A percentile compares a stretch with the other conserved stretches of the same genome.
Evolutionary conservation across 2,797 vertebrate species (phyloP).

Genomic region (Pantherophis alleghaniensis): DNA sequence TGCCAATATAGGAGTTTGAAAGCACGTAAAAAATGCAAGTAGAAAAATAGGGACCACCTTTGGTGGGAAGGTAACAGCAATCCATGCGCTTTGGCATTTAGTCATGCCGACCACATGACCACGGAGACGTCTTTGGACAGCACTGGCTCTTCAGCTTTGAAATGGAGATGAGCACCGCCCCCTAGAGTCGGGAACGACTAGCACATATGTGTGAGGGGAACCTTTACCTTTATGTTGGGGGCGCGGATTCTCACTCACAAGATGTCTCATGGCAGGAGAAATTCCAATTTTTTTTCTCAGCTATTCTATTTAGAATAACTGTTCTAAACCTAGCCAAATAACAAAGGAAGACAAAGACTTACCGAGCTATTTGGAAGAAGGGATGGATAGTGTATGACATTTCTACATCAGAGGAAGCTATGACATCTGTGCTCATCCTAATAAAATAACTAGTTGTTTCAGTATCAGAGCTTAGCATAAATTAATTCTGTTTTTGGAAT

Average conservation of each 20-base stretch:
- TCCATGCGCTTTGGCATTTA: too few species aligned
- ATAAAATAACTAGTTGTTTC: background rate
- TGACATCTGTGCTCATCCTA: background rate
- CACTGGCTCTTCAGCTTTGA: too few species aligned
- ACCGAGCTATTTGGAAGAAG: background rate
- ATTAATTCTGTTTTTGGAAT: slow-evolving; percentile 29
- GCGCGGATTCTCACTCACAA: background rate
- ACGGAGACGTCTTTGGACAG: too few species aligned
- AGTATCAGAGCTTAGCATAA: background rate
- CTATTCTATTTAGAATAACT: background rate
- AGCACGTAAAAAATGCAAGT: too few species aligned
- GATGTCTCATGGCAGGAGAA: background rate
- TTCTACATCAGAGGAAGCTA: background rate
- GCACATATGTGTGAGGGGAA: too few species aligned
- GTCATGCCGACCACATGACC: too few species aligned
- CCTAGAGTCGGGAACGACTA: too few species aligned
- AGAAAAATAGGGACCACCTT: too few species aligned
- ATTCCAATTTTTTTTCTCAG: background rate
- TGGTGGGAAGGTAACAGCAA: too few species aligned
- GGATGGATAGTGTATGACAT: background rate
- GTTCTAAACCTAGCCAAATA: background rate
- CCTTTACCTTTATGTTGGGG: too few species aligned
- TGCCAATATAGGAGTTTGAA: too few species aligned
- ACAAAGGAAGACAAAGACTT: background rate
- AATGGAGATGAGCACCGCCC: too few species aligned